phyloP scores from a whole-genome alignment of 2,797 vertebrate species.

The Enteromius unitaeniatus region DNA sequence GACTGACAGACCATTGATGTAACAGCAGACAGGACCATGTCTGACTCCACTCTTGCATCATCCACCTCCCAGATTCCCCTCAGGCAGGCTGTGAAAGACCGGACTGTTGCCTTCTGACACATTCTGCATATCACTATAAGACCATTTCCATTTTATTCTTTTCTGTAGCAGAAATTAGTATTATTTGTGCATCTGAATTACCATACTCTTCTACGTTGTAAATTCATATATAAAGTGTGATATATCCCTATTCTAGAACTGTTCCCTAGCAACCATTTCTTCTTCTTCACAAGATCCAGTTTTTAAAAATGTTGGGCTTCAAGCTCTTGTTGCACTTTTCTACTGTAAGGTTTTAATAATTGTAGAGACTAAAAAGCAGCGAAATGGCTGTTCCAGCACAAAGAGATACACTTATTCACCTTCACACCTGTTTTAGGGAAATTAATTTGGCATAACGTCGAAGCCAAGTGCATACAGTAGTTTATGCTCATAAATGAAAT shows the following conservation, averaged over 20 bases:
- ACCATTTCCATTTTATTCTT: background rate
- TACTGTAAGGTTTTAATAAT: background rate
- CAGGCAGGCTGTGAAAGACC: background rate
- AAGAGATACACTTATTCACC: background rate
- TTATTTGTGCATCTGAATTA: background rate
- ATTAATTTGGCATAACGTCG: background rate
- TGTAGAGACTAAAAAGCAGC: background rate
- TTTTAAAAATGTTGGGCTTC: background rate
- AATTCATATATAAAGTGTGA: background rate
- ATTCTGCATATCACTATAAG: background rate
- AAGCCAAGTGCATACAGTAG: background rate
- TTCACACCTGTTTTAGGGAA: background rate
- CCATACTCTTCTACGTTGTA: background rate
- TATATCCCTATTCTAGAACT: slow-evolving; percentile 45
- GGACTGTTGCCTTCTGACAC: background rate
- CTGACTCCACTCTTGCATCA: slow-evolving; percentile 21
- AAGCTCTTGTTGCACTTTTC: slow-evolving; percentile 51
- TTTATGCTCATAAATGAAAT: background rate
- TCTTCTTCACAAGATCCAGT: slow-evolving; percentile 30
- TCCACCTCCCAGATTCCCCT: slow-evolving; percentile 3
- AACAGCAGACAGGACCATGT: background rate
- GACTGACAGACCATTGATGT: background rate
- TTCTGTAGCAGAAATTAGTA: background rate
- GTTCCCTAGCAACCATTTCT: slow-evolving; percentile 74
- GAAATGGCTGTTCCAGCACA: background rate